Evolutionary conservation across 2,797 vertebrate species (phyloP), one percentile per base, ranked within the genome.

Genomic region (Syngnathus acus): DNA sequence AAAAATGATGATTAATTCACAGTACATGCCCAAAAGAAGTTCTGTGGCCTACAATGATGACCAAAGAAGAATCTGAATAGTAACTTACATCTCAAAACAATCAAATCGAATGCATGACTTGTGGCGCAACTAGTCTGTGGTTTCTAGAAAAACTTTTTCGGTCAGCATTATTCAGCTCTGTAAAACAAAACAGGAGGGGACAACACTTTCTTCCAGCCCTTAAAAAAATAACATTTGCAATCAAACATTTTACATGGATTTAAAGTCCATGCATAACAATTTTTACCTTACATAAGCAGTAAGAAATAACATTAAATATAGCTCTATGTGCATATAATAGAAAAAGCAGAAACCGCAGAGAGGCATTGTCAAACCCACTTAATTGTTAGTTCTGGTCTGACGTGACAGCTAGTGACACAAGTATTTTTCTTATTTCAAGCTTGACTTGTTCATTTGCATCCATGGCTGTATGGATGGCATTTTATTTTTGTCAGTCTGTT

Each of bases 371-470:
- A 42, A 45, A 45, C 2, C 9, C 7, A 23, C 40, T n/a, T 9
- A 40, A 62, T 62, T 45, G 45, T 62, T 21, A 45, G 7, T 62
- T 42, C 42, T 42, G 38, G 61, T 9, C 61, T 62, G 40, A 45
- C n/a, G 21, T 53, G 50, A 53, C 8, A 53, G 50, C 50, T 23
- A 9, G 40, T 62, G 61, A 42, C 61, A 45, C n/a, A 62, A 45
- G 61, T 23, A 21, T 21, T n/a, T 65, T 53, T 71, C 64, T 73
- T 19, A 64, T 76, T 74, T 72, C 62, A 64, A 23, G 45, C 61
- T 64, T 65, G n/a, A 65, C 51, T 67, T 66, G 43, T 38, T 75
- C 26, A 65, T 74, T 76, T 47, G 39, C 64, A 48, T 73, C 55
- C 64, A 72, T 45, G 10, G 61, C 40, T 66, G 65, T 66, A 45